These are phyloP conservation scores for Epirrhoe tristata DNA, from an alignment of 2,888 invertebrate species.

Conservation along the genomic window DNA sequence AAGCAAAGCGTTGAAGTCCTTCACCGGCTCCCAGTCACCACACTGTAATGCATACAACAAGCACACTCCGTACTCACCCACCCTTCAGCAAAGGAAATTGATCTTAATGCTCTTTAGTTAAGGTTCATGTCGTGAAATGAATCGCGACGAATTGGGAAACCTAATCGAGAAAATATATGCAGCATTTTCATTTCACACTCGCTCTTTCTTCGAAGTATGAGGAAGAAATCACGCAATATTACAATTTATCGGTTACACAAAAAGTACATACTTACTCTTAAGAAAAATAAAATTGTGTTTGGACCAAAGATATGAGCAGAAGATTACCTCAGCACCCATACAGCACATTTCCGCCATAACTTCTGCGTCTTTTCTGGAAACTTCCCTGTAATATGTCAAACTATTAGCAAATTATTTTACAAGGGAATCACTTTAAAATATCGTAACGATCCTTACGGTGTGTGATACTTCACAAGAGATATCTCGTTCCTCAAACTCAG, in stretches of 20 bases:
- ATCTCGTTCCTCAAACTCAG: constrained; percentile 61
- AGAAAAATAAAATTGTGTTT: constrained; percentile 50
- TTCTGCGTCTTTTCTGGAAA: constrained; percentile 65
- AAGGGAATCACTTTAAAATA: neutral
- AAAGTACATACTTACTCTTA: no score
- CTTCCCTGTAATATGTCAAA: constrained; percentile 55
- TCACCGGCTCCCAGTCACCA: constrained; percentile 69
- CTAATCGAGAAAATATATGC: no score
- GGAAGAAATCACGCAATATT: no score
- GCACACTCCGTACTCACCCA: neutral
- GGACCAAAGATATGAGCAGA: constrained; percentile 56
- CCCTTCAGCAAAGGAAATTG: neutral
- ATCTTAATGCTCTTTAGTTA: no score
- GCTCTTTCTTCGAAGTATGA: no score
- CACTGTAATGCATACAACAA: constrained; percentile 51
- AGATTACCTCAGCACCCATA: constrained; percentile 62
- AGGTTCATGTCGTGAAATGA: no score
- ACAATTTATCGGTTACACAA: no score
- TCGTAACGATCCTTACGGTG: constrained; percentile 47
- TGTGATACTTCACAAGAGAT: constrained; percentile 52
- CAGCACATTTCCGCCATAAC: constrained; percentile 68
- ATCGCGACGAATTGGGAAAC: no score
- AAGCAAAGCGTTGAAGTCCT: constrained; percentile 57
- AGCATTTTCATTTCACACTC: no score
- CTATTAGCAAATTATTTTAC: neutral